Conservation (phyloP, 1,140 invertebrate genomes). For the Sinella curviseta region DNA sequence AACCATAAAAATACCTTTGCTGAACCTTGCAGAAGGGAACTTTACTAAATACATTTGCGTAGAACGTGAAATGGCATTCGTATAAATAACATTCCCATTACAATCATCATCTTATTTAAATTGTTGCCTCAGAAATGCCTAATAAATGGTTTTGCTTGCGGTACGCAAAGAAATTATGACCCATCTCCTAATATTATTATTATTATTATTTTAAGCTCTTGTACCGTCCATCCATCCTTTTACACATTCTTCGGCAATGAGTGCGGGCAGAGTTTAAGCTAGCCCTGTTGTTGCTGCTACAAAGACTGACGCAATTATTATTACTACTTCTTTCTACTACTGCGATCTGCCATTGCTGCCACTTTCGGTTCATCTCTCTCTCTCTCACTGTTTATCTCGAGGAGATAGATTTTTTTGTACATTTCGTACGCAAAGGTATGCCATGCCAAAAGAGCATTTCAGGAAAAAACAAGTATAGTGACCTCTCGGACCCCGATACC, state of each 20-base stretch:
- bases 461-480: constrained; percentile 25
- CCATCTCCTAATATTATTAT: not conserved
- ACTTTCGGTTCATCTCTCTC: constrained; percentile 9
- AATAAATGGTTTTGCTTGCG: constrained; percentile 15
- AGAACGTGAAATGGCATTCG: no score
- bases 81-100: no score
- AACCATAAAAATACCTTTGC: no score
- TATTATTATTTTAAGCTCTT: constrained; percentile 2
- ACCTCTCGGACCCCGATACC: constrained; percentile 21
- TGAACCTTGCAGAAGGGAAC: no score
- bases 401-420: not conserved
- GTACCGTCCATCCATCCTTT: not conserved
- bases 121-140: not conserved
- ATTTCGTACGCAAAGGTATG: constrained; percentile 11
- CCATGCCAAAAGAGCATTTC: not conserved
- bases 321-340: not conserved
- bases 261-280: not conserved
- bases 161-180: constrained; percentile 8
- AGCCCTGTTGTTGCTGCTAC: no score
- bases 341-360: not conserved
- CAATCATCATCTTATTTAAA: not conserved
- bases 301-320: constrained; percentile 6
- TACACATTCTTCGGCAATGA: not conserved
- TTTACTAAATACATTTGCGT: no score
- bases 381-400: not conserved